Evolutionary conservation across 1,140 invertebrate genomes (phyloP), one percentile per base, ranked within the genome.

Genomic region (Drosophila prosaltans): DNA sequence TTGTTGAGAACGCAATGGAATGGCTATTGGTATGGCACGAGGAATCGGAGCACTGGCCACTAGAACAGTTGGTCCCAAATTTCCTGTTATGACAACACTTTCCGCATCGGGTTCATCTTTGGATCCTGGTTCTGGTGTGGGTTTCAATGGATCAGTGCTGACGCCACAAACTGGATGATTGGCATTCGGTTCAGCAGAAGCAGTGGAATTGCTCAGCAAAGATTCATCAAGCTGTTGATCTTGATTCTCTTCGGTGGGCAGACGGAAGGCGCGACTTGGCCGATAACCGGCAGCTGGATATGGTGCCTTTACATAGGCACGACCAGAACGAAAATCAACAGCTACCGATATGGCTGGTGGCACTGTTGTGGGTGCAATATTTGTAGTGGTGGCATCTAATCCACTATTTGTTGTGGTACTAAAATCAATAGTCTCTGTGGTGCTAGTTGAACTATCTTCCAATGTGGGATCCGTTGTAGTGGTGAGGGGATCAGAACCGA

Each of bases 111-210:
- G 90, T 30, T 91, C 84, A 36, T 78, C 74, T 41, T 77, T 77
- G 32, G 82, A 73, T 10, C 83, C 90, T 1, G 86, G 78, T 21
- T 83, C 70, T 1, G 90, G 90, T 9, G 84, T 91, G 36, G 90
- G 90, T 60, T 81, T 83, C 39, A 91, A 65, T 10, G 90, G 90
- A 65, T 91, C 74, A 0, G 85, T 90, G 57, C 90, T 91, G 10
- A 90, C 86, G 2, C 90, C 90, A 41, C 90, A 91, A 4, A 82
- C 76, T 0, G 90, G 90, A 80, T 91, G 78, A 60, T 90, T 78
- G 7, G 74, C 80, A 54, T 90, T 89, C 32, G 51, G 66, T 6
- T 43, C 65, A 2, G 75, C 60, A 32, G 16, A 16, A 16, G 70
- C 65, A 2, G 75, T 65, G 41, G 70, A 32, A 28, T 59, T 65